These are phyloP conservation scores for Saccostrea echinata DNA, from an alignment of 1,140 invertebrate genomes.

Conservation along the genomic window DNA sequence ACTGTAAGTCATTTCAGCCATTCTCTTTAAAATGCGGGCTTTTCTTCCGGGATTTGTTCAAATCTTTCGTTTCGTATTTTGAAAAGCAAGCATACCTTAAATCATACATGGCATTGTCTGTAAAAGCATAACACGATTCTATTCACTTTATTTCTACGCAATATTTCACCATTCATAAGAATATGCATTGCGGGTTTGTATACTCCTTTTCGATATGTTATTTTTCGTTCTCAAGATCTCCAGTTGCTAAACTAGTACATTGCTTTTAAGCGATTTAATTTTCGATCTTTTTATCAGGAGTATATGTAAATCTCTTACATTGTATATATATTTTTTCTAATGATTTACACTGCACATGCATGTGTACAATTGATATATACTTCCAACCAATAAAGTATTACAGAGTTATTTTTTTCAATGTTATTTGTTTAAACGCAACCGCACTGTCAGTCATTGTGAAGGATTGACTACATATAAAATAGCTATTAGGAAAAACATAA, in stretches of 20 bases:
- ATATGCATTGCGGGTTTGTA: background rate
- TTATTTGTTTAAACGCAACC: too few species aligned
- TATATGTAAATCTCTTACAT: background rate
- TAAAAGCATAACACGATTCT: background rate
- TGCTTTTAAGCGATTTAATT: background rate
- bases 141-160: background rate
- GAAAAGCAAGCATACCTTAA: background rate
- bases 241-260: background rate
- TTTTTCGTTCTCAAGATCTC: background rate
- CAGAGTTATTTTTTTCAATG: background rate
- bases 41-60: background rate
- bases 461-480: too few species aligned
- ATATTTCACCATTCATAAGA: background rate
- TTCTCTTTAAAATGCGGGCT: background rate
- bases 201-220: background rate
- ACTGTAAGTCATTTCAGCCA: background rate
- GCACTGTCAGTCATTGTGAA: too few species aligned
- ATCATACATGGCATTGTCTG: background rate
- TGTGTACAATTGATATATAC: background rate
- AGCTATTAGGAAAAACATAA: too few species aligned
- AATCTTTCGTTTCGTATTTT: background rate
- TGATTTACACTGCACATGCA: background rate
- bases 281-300: background rate
- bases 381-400: background rate
- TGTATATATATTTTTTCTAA: background rate